Base-by-base conservation (phyloP, 2,888 invertebrate genomes). In the Drosophila percnosoma region DNA sequence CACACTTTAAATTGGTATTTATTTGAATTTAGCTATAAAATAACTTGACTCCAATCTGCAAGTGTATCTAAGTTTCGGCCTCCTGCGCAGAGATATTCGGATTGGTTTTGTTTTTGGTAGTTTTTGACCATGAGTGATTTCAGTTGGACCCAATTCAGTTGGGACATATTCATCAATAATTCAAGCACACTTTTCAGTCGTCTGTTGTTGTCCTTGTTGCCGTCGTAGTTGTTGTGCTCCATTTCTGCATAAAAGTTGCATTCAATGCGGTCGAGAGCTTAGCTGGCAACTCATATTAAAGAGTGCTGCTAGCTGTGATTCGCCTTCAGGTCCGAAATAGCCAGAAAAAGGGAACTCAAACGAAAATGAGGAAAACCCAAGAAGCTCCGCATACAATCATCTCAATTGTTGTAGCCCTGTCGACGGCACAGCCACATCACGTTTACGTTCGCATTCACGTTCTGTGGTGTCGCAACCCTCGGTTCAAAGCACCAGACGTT, bases 81-180 rank as follows among this genome's bases (percentile, higher is more conserved):
- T 38, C 27, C 6, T 13, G 11, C 10, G 2, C 18, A 4, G 2
- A 4, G 15, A 6, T 7, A 4, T 18, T 3, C 6, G 13, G 0
- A 51, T 1, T 54, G n/a, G 29, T 51, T 31, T 58, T 54, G 29
- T 29, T 59, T 42, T 70, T 54, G 54, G 65, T 70, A 68, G 60
- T 68, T 71, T 71, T 65, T 61, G 75, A 59, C 75, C 81, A 77
- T 86, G 88, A 83, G 69, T 86, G 88, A 86, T 86, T 85, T 83
- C 66, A 81, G 82, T 81, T 87, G 82, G 68, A 73, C 75, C 83
- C 73, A 83, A 83, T 87, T 82, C 89, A 73, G 64, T 57, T 71
- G 87, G 90, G 84, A 90, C 78, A 58, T 57, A 88, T 88, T 82
- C 90, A 89, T 89, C 90, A 89, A 90, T 89, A 80, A 88, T 88